Base-by-base conservation (phyloP, 1,140 invertebrate species). In the Atta colombica region DNA sequence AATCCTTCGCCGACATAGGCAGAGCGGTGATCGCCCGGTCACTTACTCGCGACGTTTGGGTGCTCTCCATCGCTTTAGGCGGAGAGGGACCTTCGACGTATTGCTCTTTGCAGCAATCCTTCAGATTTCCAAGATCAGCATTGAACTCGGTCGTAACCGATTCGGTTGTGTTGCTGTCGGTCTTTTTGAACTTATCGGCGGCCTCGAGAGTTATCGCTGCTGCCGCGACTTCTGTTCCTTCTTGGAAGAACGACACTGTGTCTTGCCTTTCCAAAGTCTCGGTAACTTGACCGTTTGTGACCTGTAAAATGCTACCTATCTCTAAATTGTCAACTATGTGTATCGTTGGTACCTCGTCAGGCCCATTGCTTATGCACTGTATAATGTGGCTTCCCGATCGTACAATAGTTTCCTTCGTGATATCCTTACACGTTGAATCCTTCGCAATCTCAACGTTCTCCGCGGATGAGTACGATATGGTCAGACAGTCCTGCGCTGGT, bases 301-400 rank as follows among this genome's bases (percentile, higher is more conserved):
- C 75, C 8, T 90, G 89, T 6, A 91, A 25, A 7, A 91, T 88
- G 25, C 91, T 92, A 66, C 88, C 80, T 49, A 89, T 87, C 12
- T 94, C 93, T 28, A 95, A 77, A 84, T 94, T 95, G 60, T 95
- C 94, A 14, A 95, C 94, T 80, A 95, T 95, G 18, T 95, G 95
- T 89, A 95, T 94, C 0, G 94, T 95, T 1, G 95, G 95, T 53
- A 95, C 93, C 21, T 95, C 90, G 45, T 92, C 93, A 14, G 88
- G 88, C 1, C 89, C 89, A 8, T 90, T 92, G 35, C 92, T 93
- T 69, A 94, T 93, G 69, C 93, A 94, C 1, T 92, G 91, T 63
- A 94, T 93, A 53, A 94, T 93, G 14, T 81, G 77, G 10, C 92
- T 91, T 1, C 92, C 92, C 61, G 93, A 86, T 7, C 85, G 88